phyloP scores from a whole-genome alignment of 2,113 vertebrate genomes.

The Turnix velox region DNA sequence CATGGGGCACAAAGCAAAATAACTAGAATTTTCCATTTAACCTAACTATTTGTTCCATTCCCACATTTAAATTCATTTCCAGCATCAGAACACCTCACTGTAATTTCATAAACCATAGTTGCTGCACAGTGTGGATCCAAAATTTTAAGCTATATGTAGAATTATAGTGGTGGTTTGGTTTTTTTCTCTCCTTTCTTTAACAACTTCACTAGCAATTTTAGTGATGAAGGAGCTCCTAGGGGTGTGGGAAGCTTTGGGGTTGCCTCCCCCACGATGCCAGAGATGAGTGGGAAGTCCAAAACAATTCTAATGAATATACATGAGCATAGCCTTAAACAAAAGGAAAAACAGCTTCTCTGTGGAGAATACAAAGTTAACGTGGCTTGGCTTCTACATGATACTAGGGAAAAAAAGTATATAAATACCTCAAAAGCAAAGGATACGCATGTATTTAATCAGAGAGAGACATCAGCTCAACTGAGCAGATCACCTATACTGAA shows the following conservation, averaged over 20 bases:
- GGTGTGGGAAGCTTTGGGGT: fast-evolving
- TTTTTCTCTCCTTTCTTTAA: not conserved
- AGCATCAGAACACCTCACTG: not conserved
- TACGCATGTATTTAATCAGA: not conserved
- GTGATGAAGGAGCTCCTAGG: not conserved
- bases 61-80: not conserved
- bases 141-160: not conserved
- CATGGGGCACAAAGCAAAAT: not conserved
- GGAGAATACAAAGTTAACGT: not conserved
- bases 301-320: not conserved
- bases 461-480: not conserved
- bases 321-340: not conserved
- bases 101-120: not conserved
- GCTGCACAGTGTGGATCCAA: not conserved
- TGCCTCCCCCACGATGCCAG: not conserved
- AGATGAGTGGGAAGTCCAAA: not conserved
- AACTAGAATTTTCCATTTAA: not conserved
- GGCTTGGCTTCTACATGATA: not conserved
- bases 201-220: not conserved
- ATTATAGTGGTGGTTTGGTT: not conserved
- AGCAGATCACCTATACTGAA: not conserved
- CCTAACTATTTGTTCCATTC: not conserved
- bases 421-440: not conserved
- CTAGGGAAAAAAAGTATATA: not conserved
- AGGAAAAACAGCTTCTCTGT: not conserved